These are phyloP conservation scores for Plectropomus leopardus DNA, from an alignment of 2,113 vertebrate species.

Conservation along the genomic window DNA sequence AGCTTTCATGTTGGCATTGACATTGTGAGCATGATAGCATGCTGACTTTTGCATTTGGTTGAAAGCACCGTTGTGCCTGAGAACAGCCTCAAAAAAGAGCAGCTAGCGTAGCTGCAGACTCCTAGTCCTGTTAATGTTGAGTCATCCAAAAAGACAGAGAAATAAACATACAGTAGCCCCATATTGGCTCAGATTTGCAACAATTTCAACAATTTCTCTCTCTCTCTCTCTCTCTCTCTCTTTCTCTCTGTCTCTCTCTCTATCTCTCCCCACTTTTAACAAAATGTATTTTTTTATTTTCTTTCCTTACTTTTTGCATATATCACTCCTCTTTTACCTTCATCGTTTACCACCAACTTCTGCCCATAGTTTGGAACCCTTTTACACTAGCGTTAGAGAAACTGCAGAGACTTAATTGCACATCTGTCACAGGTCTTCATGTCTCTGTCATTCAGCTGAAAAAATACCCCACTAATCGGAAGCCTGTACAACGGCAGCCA, in stretches of 20 bases:
- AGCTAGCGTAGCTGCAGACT: too few species aligned
- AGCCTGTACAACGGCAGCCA: not conserved
- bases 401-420: conserved; percentile 9
- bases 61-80: too few species aligned
- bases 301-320: not conserved
- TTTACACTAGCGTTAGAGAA: not conserved
- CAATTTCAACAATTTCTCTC: not conserved
- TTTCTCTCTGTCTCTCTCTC: not conserved
- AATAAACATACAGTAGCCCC: not conserved
- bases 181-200: not conserved
- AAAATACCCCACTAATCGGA: conserved; percentile 14
- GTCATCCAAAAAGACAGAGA: too few species aligned
- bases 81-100: too few species aligned
- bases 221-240: not conserved
- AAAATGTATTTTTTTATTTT: not conserved
- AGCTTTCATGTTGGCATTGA: too few species aligned
- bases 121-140: too few species aligned
- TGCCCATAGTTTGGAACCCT: not conserved
- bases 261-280: too few species aligned
- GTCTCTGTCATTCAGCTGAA: conserved; percentile 15
- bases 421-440: conserved; percentile 10
- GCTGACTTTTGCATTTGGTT: too few species aligned
- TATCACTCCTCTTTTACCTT: not conserved
- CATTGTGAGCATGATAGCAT: too few species aligned
- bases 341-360: not conserved